Evolutionary conservation across 2,113 vertebrate species (phyloP), one percentile per base, ranked within the genome.

Genomic region (Acanthochromis polyacanthus): DNA sequence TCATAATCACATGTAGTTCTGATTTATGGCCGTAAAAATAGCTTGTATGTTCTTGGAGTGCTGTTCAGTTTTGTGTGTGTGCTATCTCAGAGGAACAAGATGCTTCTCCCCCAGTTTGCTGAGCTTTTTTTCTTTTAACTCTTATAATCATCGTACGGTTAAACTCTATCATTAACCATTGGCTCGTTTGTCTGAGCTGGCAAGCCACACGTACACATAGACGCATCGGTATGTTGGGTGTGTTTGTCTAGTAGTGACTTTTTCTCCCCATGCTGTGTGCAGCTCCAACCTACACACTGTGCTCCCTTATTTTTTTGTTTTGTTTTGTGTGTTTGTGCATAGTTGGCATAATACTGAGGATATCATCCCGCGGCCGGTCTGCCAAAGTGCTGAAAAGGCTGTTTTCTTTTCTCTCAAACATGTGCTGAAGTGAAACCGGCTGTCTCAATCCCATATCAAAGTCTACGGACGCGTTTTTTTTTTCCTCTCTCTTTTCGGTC

Each of bases 351-450:
- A 87, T 79, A 68, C 75, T 38, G 71, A 71, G 72, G 77, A 76
- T 61, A 59, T 85, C 69, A 62, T 75, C 75, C 81, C 5, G 12
- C n/a, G 30, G 70, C 65, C 63, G 38, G 43, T 32, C 51, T 61
- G 61, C 59, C 71, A 88, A 88, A 87, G 46, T 15, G 86, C 86
- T 89, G 88, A 90, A 78, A 73, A 70, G 2, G 64, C 75, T 48
- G 19, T 66, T 90, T 78, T 77, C 23, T 60, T 55, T 60, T 38
- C 19, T 55, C 46, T 61, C 46, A 57, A 32, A 40, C 71, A 30
- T 43, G 75, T 68, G 71, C 75, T 51, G 57, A 81, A 81, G 72
- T 76, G 81, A 89, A 89, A 90, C 59, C 50, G 17, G 36, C 50
- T 77, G 71, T 53, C 60, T 76, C 25, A n/a, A 48, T 71, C 40